Conservation (phyloP, 2,888 invertebrate species). For the Tetramorium bicarinatum region DNA sequence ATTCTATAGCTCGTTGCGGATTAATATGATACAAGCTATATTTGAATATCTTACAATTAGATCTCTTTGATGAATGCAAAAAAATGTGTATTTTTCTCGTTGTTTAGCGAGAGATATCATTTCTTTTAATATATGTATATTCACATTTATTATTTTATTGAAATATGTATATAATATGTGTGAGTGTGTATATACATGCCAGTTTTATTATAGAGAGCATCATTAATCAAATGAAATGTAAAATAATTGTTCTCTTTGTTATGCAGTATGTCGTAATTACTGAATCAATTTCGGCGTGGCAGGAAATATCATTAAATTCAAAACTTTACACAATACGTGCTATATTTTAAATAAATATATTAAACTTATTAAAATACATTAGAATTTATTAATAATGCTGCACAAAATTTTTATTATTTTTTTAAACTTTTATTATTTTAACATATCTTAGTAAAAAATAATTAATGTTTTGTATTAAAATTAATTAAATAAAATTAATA, state of each 20-base stretch:
- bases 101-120: not conserved
- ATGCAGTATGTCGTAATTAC: conserved; percentile 23
- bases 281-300: conserved; percentile 22
- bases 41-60: conserved; percentile 16
- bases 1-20: conserved; percentile 8
- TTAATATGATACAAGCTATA: conserved; percentile 11
- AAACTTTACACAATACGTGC: conserved; percentile 3
- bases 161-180: not conserved
- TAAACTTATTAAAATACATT: conserved; percentile 43
- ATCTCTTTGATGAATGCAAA: not conserved
- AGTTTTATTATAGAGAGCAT: conserved; percentile 31
- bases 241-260: conserved; percentile 33
- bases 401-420: not conserved
- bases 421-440: not conserved
- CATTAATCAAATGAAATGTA: conserved; percentile 31
- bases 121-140: not conserved
- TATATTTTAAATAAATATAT: conserved; percentile 53
- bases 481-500: too few relatives aligned
- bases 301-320: conserved; percentile 31
- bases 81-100: not conserved
- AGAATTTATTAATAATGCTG: conserved; percentile 1
- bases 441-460: not conserved
- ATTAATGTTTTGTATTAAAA: too few relatives aligned
- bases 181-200: not conserved
- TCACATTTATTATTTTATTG: conserved; percentile 11